Percentiles rank a stretch among this genome's conserved stretches.
Conservation (phyloP, 1,140 invertebrate species). For the Drosophila ananassae region DNA sequence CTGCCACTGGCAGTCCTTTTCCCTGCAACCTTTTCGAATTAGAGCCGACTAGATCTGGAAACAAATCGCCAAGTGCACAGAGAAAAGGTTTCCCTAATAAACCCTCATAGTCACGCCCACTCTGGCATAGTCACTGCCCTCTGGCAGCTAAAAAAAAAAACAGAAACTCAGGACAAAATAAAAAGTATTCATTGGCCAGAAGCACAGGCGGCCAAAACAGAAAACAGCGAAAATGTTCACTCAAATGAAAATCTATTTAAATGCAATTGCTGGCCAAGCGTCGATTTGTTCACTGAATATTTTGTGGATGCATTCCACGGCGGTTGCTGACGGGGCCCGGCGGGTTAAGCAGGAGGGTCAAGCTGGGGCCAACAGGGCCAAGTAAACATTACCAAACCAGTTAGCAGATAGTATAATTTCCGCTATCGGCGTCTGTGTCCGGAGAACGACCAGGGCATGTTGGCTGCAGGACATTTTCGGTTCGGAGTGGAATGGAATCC, state of each 20-base stretch:
- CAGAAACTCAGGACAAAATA: neutral
- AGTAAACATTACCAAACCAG: constrained; percentile 51
- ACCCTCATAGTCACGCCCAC: constrained; percentile 4
- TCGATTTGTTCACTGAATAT: constrained; percentile 80
- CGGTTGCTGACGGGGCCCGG: neutral
- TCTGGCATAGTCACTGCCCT: neutral
- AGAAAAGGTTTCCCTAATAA: constrained; percentile 48
- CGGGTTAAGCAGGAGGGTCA: too few relatives aligned
- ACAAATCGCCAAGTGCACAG: constrained; percentile 53
- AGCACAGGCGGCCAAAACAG: constrained; percentile 3
- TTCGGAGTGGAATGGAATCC: constrained; percentile 1
- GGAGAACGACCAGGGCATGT: constrained; percentile 32
- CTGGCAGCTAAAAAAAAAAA: neutral
- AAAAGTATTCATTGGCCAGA: constrained; percentile 19
- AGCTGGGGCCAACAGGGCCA: neutral
- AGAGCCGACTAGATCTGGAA: neutral
- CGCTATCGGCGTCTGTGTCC: constrained; percentile 48
- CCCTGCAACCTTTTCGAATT: constrained; percentile 12
- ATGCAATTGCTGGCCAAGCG: constrained; percentile 77
- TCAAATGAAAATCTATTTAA: constrained; percentile 81
- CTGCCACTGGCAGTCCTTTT: constrained; percentile 49
- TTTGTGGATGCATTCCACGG: constrained; percentile 46
- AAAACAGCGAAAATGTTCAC: constrained; percentile 53
- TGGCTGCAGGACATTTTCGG: constrained; percentile 27
- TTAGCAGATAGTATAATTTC: constrained; percentile 61